Base-by-base conservation (phyloP, 2,113 vertebrate genomes). In the Pampusana beccarii region DNA sequence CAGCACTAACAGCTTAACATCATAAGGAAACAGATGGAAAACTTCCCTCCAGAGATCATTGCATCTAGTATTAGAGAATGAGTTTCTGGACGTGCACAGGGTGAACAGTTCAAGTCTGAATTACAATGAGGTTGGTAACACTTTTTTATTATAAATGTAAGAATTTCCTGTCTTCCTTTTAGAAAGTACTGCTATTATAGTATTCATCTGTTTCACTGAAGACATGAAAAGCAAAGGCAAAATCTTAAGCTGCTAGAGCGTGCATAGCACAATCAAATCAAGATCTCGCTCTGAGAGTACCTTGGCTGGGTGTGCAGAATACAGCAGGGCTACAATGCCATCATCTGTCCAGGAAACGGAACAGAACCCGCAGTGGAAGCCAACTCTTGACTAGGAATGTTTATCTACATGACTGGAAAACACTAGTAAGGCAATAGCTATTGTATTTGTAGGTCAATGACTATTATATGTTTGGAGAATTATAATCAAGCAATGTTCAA, bases 21-120 rank as follows among this genome's bases (percentile, higher is more conserved):
- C 96, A 75, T 94, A 97, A 97, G 94, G 96, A 98, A 97, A 97
- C 98, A 98, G 98, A 98, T 98, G 97, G 98, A 97, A 98, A 97
- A 97, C 96, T 96, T 96, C 97, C 97, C 97, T 98, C 98, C 96
- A 61, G 94, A 98, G 97, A 97, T 97, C 60, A 57, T 93, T 90
- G 93, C 96, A 97, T 98, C 97, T 96, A 96, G 96, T 97, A 97
- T 97, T 97, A 97, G 97, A 97, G 97, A 96, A 98, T 97, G 95
- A 97, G 90, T 96, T 97, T 95, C 97, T 97, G 97, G 97, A 97
- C 92, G 67, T 97, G 96, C 90, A 96, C 88, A 96, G 97, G 97
- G 97, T 97, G 92, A 97, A 96, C 84, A 98, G 98, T 97, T 98
- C 97, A 97, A 96, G 95, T 71, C 94, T 97, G 97, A 98, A 98